Evolutionary conservation across 1,140 invertebrate genomes (phyloP), one percentile per base, ranked within the genome.

Genomic region (Bombus terrestris): DNA sequence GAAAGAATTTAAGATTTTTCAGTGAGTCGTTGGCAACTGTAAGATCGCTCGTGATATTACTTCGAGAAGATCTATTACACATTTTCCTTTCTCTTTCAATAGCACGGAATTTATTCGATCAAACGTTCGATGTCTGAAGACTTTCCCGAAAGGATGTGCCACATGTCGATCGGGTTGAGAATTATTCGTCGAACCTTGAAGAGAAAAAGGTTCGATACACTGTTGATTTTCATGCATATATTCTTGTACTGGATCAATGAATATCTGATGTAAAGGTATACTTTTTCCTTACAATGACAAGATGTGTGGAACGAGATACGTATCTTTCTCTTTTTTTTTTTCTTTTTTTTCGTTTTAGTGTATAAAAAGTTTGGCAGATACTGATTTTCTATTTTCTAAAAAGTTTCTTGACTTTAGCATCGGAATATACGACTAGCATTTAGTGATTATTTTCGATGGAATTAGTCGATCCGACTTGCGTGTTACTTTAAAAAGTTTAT

Each of bases 181-280:
- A 39, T 79, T 68, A 47, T n/a, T 43, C n/a, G 10, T 35, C n/a
- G 18, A 18, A 41, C 9, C 28, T 9, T 28, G 25, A 37, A 15
- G 1, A 15, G 13, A 22, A 22, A 66, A 69, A 53, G 47, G 47
- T 53, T 53, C 47, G 47, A 53, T 53, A 53, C 18, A 53, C 35
- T 15, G n/a, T 10, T 53, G 28, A 81, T 72, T 72, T 81, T 62
- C 47, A 72, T 71, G 35, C 35, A 39, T 81, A 39, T 10, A 43
- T 32, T 59, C 28, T 32, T 9, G n/a, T 69, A 41, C 12, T 37
- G 37, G 25, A 71, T 4, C 78, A 39, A 81, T 71, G 43, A 81
- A 81, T 81, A 71, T 81, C 57, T 81, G n/a, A 81, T 72, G 43
- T 32, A 81, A 59, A 41, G 18, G 25, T 53, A 64, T 35, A 37